phyloP scores from a whole-genome alignment of 2,797 vertebrate genomes.

The Sparidentex hasta region DNA sequence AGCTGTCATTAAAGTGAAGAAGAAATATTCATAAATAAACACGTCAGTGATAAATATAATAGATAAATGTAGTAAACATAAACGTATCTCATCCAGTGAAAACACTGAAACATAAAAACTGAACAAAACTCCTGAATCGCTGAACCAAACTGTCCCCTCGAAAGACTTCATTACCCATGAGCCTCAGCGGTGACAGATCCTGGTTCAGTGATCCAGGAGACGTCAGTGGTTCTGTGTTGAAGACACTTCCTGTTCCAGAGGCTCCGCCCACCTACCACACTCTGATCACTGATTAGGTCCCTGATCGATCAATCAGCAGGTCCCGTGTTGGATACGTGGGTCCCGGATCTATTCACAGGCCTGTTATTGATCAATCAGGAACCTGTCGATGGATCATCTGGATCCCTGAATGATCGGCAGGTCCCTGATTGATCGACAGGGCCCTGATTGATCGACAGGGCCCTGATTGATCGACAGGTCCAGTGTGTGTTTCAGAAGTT shows the following conservation, averaged over 20 bases:
- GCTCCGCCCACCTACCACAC: conserved; percentile 26
- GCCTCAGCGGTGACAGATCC: not conserved
- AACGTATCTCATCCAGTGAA: not conserved
- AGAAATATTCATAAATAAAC: not conserved
- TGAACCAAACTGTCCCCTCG: conserved; percentile 2
- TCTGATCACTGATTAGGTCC: conserved; percentile 1
- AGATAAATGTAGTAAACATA: not conserved
- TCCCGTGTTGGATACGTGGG: not conserved
- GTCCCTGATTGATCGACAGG: not conserved
- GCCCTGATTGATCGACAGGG: not conserved
- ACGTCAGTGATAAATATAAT: not conserved
- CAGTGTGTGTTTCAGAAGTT: not conserved
- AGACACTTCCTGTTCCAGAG: conserved; percentile 53
- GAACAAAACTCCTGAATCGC: not conserved
- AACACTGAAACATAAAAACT: no score
- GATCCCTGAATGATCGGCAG: not conserved
- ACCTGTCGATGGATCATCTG: not conserved
- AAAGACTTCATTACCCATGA: conserved; percentile 26
- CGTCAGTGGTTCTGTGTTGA: not conserved
- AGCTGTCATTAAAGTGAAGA: not conserved
- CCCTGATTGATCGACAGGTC: not conserved
- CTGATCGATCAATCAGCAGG: not conserved
- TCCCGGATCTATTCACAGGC: not conserved
- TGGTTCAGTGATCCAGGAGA: not conserved
- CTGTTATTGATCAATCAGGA: not conserved